Conservation (phyloP, 2,888 invertebrate species). For the Vanessa cardui region DNA sequence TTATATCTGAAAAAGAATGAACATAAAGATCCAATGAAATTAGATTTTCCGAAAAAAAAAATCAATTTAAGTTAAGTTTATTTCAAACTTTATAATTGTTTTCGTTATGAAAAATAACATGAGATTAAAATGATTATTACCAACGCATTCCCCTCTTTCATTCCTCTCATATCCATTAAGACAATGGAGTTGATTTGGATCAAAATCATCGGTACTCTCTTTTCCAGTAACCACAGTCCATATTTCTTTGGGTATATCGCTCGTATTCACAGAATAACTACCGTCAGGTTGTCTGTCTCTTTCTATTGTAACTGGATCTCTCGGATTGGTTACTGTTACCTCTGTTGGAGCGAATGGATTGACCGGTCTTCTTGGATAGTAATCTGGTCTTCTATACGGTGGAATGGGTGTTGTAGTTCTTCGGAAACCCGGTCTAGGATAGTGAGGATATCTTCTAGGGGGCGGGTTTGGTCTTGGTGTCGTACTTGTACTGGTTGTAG, state of each 20-base stretch:
- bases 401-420: slow-evolving; percentile 41
- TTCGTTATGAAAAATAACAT: neutral
- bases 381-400: slow-evolving; percentile 40
- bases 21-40: neutral
- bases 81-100: neutral
- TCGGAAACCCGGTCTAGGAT: slow-evolving; percentile 38
- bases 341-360: slow-evolving; percentile 42
- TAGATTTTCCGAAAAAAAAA: neutral
- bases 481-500: slow-evolving; percentile 45
- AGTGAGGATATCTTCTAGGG: slow-evolving; percentile 45
- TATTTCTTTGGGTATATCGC: slow-evolving; percentile 56
- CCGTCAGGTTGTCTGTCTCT: slow-evolving; percentile 52
- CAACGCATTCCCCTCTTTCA: slow-evolving; percentile 80
- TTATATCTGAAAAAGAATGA: slow-evolving; percentile 82
- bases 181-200: slow-evolving; percentile 67
- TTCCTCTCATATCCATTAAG: slow-evolving; percentile 81
- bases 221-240: slow-evolving; percentile 56
- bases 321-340: slow-evolving; percentile 47
- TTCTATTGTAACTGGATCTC: slow-evolving; percentile 46
- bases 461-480: slow-evolving; percentile 40
- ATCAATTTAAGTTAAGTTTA: no score
- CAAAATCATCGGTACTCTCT: slow-evolving; percentile 53
- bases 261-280: slow-evolving; percentile 51
- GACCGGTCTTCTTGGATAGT: slow-evolving; percentile 44
- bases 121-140: slow-evolving; percentile 61